Base-by-base conservation (phyloP, 2,888 invertebrate genomes). In the Thymelicus lineola region DNA sequence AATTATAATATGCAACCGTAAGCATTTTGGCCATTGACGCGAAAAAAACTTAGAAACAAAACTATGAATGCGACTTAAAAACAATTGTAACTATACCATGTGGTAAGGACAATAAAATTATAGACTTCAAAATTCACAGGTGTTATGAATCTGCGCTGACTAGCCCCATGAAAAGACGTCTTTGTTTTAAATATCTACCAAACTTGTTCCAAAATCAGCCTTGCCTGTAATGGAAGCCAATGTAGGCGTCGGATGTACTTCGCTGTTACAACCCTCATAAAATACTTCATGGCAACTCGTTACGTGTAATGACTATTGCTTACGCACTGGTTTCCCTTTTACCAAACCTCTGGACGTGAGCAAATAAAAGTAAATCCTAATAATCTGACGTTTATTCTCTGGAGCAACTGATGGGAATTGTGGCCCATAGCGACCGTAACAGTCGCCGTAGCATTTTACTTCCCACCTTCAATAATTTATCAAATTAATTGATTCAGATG, bases 381-480 rank as follows among this genome's bases (percentile, higher is more conserved):
- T 61, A 61, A 68, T 14, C 28, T 53, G 58, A 71, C 28, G 17
- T 71, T 12, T 69, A 50, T 45, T 53, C 86, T 61, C 4, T 50
- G 42, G 17, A 48, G 48, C 35, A 35, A 35, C 55, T 61, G 20
- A 53, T 50, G 61, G 42, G 35, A 10, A 36, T 45, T 14, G 55
- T 45, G n/a, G 50, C 46, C 55, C 12, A 6, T 2, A 36, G 36
- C 57, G 66, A 14, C 17, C 15, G 17, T 66, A 48, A 66, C 17
- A 38, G 9, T 59, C 58, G n/a, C 45, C 55, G n/a, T 66, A 59
- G 17, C 36, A 38, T 48, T 66, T 59, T 42, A 36, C 28, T 38
- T 7, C 48, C 28, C 42, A 28, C 46, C 15, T 46, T 2, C 20
- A 53, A 53, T 59, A 50, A 50, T 60, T 20, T 59, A 60, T 60